Evolutionary conservation across 2,888 invertebrate genomes (phyloP).

Genomic region (Diadromus collaris): DNA sequence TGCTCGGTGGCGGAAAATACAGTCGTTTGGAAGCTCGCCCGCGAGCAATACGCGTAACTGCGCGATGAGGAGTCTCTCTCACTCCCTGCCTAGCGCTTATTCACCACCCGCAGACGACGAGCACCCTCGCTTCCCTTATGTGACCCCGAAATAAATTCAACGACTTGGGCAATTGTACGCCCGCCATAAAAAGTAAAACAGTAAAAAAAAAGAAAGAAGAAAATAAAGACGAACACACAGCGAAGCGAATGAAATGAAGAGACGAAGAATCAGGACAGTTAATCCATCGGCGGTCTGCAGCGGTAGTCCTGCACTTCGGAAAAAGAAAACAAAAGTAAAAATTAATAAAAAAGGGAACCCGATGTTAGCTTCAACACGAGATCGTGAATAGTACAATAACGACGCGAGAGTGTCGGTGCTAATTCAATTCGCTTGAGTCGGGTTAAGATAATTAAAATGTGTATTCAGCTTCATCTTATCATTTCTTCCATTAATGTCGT

Average conservation of each 20-base stretch:
- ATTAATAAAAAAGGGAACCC: neutral
- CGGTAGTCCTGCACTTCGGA: constrained; percentile 18
- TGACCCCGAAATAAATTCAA: constrained; percentile 58
- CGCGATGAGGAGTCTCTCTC: constrained; percentile 53
- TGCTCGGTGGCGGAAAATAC: constrained; percentile 56
- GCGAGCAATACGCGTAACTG: constrained; percentile 55
- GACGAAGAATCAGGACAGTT: constrained; percentile 46
- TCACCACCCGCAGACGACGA: constrained; percentile 22
- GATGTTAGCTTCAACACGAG: constrained; percentile 35
- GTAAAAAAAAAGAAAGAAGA: constrained; percentile 14
- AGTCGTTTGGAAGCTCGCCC: constrained; percentile 73
- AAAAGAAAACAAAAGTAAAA: constrained; percentile 19
- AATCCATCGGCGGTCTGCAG: constrained; percentile 33
- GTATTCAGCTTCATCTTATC: neutral
- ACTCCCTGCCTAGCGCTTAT: constrained; percentile 42
- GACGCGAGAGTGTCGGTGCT: constrained; percentile 39
- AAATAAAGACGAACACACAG: neutral
- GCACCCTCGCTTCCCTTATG: constrained; percentile 44
- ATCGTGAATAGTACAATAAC: constrained; percentile 50
- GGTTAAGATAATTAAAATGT: neutral
- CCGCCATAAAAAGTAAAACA: constrained; percentile 45
- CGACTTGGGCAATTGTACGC: constrained; percentile 52
- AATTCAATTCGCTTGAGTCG: constrained; percentile 34
- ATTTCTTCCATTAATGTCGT: too few species aligned
- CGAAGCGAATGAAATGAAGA: constrained; percentile 25